Evolutionary conservation across 1,140 invertebrate species (phyloP).

Genomic region (Sitophilus oryzae): DNA sequence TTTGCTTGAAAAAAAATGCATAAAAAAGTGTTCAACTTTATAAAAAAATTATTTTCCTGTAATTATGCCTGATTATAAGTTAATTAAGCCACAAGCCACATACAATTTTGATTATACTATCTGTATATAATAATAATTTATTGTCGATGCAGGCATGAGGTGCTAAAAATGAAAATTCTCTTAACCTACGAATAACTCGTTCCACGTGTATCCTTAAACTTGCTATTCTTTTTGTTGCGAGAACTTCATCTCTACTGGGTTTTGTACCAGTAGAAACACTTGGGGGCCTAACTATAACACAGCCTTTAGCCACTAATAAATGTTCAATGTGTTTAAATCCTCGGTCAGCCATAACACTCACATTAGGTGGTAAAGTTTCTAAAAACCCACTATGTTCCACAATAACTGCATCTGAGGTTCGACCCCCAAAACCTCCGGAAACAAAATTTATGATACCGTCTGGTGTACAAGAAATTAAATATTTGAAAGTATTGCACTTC

Average conservation of each 20-base stretch:
- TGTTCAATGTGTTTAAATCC: conserved; percentile 40
- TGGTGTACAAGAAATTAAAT: conserved; percentile 45
- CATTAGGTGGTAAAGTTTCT: conserved; percentile 26
- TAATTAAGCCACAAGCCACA: no score
- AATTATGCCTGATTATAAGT: no score
- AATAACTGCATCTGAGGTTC: conserved; percentile 37
- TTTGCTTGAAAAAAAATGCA: no score
- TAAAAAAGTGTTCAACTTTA: no score
- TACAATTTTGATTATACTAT: conserved; percentile 29
- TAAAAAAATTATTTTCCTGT: no score
- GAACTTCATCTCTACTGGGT: conserved; percentile 23
- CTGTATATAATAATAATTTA: conserved; percentile 23
- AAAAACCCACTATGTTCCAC: conserved; percentile 41
- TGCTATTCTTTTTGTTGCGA: conserved; percentile 33
- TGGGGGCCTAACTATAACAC: conserved; percentile 41
- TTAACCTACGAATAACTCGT: conserved; percentile 30
- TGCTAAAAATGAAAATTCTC: conserved; percentile 32
- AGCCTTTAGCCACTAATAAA: conserved; percentile 27
- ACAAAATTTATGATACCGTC: conserved; percentile 45
- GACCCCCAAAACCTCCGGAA: conserved; percentile 43
- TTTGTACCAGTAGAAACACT: conserved; percentile 34
- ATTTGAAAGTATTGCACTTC: conserved; percentile 47
- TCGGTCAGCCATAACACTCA: conserved; percentile 38
- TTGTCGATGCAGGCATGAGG: conserved; percentile 28
- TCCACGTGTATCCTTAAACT: conserved; percentile 34